Base-by-base conservation (phyloP, 2,797 vertebrate species). In the Falco naumanni region DNA sequence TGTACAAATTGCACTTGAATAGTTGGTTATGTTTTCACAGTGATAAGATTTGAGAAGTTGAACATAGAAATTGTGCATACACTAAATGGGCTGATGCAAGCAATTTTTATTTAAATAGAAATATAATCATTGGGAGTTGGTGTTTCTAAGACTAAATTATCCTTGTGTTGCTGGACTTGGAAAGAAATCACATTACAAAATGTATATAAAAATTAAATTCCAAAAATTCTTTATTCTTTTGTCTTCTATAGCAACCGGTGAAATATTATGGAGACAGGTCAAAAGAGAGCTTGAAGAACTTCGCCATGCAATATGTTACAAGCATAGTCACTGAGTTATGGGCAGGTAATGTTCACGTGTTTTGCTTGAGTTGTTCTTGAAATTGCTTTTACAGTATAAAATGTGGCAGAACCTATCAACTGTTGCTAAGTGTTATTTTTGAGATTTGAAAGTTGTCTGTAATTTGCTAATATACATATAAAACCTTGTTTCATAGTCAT, bases 271-370 rank as follows among this genome's bases (percentile, higher is more conserved):
- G 98, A 43, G 99, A 99, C 64, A 98, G 99, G 37, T 98, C 98
- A 39, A 99, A 98, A 97, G 98, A 99, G n/a, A 98, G 98, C 85
- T 97, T 99, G 66, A 98, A 98, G 70, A 98, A 84, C 78, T 99
- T 99, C 94, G 98, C 99, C 90, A 99, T 99, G 99, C 98, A 99
- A 34, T 99, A 99, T 95, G 98, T 99, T 93, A 98, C 97, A 57
- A 99, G 98, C 61, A 97, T 98, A 28, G 98, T 99, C 93, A 99
- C 98, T 10, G 98, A 99, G 96, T 97, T 99, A 43, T 99, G 99
- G 98, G 98, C 99, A 98, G 99, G 99, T 99, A 98, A 97, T 59
- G 21, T 74, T 99, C 96, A 90, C 29, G 0, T 78, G 39, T 54
- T 89, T 95, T 66, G 19, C 39, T 41, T 70, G 41, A 4, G 3